These are phyloP conservation scores for Cladorhizidae sp. DNA, from an alignment of 37 sponge, comb jelly and placozoan species.

Conservation along the genomic window DNA sequence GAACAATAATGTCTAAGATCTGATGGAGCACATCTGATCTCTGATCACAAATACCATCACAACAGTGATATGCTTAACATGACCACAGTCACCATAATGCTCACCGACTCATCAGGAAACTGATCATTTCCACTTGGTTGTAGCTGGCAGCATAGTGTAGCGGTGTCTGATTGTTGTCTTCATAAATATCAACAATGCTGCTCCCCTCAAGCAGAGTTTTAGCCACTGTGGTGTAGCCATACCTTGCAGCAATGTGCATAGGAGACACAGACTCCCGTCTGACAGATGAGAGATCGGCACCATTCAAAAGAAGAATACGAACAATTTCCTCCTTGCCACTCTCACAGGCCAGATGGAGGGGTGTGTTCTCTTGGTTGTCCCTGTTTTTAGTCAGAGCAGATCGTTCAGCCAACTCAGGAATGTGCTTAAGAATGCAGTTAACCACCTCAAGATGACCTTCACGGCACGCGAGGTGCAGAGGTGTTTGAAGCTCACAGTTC, in stretches of 20 bases:
- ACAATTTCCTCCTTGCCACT: slow-evolving; percentile 76
- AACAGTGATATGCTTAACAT: too few relatives aligned
- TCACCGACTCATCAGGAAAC: slow-evolving; percentile 75
- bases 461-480: slow-evolving; percentile 77
- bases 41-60: too few relatives aligned
- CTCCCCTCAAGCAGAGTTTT: slow-evolving; percentile 38
- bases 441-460: slow-evolving; percentile 81
- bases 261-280: slow-evolving; percentile 60
- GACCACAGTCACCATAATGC: too few relatives aligned
- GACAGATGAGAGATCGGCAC: slow-evolving; percentile 38
- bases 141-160: slow-evolving; percentile 84
- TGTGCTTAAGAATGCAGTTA: slow-evolving; percentile 40
- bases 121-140: slow-evolving; percentile 78
- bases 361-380: slow-evolving; percentile 67
- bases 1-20: too few relatives aligned
- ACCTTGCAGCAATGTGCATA: slow-evolving; percentile 85
- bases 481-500: slow-evolving; percentile 27
- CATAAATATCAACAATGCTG: slow-evolving; percentile 30
- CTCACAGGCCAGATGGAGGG: slow-evolving; percentile 84
- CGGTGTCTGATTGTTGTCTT: slow-evolving; percentile 63
- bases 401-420: slow-evolving; percentile 7
- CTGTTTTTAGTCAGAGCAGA: slow-evolving; percentile 14
- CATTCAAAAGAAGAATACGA: slow-evolving; percentile 42
- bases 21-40: too few relatives aligned
- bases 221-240: slow-evolving; percentile 73